Base-by-base conservation (phyloP, 2,888 invertebrate genomes). In the Dioctria rufipes region DNA sequence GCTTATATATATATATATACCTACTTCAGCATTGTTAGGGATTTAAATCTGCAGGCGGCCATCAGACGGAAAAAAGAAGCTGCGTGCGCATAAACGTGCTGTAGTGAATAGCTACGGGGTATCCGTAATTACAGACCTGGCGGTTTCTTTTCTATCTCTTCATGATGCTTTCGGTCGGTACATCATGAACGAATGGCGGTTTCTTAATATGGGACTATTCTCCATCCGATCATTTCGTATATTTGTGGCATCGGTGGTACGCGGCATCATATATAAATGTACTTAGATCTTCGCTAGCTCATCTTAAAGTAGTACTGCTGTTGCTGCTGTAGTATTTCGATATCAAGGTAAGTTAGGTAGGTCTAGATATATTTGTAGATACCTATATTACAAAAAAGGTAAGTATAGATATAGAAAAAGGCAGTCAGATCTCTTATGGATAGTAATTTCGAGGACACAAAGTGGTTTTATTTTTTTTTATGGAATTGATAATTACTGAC, bases 71-170 rank as follows among this genome's bases (percentile, higher is more conserved):
- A 75, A 61, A 37, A 40, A 77, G 63, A 63, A 77, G 61, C 77
- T 63, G 77, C 77, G 77, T 77, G 63, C 61, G 63, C 63, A 77
- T 77, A 63, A 77, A 77, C 77, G 77, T 61, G 77, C 63, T 61
- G 63, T 63, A 77, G 77, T 63, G 63, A 77, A 77, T 77, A 46
- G 77, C 63, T 77, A 63, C 63, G 63, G 75, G 63, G 77, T 46
- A 77, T 77, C 63, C 43, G 77, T 77, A 77, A 77, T 77, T 77
- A 77, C 77, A 77, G 77, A 49, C 77, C 77, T 63, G 77, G 77
- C 77, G 77, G 63, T 63, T 77, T 77, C 25, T 25, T 25, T 25
- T 25, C 61, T 77, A 77, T 63, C 46, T 77, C 49, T 49, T 63
- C 60, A 75, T 60, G 75, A 75, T 43, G 75, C 60, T 61, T 11